phyloP scores from a whole-genome alignment of 53 echinoderm and acorn worm genomes.

The Hippasteria phrygiana region DNA sequence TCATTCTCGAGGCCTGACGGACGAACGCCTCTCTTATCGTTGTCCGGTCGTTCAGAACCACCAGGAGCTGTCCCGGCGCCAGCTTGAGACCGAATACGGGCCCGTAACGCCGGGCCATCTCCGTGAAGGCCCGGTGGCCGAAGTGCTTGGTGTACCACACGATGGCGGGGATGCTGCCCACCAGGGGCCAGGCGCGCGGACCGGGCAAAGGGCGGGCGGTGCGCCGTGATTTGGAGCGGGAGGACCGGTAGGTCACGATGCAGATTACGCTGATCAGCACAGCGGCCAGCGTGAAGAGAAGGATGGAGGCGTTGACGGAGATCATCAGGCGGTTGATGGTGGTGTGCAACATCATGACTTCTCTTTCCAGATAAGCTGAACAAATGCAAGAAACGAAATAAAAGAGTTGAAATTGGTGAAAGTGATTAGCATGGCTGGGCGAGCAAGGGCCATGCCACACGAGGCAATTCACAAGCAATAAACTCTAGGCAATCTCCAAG shows the following conservation, averaged over 20 bases:
- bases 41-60: slow-evolving; percentile 59
- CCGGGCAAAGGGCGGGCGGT: slow-evolving; percentile 63
- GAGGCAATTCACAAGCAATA: too few species aligned
- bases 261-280: neutral
- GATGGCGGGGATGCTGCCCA: slow-evolving; percentile 69
- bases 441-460: too few species aligned
- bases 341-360: neutral
- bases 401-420: too few species aligned
- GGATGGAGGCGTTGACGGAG: neutral
- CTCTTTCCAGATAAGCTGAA: neutral
- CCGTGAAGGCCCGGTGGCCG: slow-evolving; percentile 72
- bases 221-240: slow-evolving; percentile 14
- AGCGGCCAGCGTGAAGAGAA: neutral
- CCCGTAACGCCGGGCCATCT: slow-evolving; percentile 68
- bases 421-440: too few species aligned
- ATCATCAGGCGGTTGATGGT: neutral
- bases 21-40: slow-evolving; percentile 66
- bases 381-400: too few species aligned
- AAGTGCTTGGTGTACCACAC: slow-evolving; percentile 58
- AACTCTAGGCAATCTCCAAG: too few species aligned
- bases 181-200: slow-evolving; percentile 71
- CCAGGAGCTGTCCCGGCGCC: slow-evolving; percentile 58
- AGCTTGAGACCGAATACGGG: slow-evolving; percentile 58
- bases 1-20: slow-evolving; percentile 54
- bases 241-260: neutral